phyloP scores from a whole-genome alignment of 2,888 invertebrate genomes.

The Drosophila picticornis region DNA sequence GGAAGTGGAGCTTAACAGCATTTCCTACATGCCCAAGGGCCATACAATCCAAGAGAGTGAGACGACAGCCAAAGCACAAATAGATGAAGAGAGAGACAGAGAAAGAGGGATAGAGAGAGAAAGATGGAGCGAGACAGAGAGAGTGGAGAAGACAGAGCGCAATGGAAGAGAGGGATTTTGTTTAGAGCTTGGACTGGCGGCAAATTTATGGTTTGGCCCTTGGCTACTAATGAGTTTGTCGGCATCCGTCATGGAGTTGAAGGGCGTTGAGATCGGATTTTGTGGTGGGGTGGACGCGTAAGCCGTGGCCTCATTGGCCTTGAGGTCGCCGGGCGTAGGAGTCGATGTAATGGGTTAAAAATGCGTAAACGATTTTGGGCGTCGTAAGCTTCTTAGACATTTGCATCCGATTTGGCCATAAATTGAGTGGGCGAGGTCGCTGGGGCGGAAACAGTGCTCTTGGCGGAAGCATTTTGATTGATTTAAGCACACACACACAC shows the following conservation, averaged over 20 bases:
- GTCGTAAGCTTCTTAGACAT: conserved; percentile 77
- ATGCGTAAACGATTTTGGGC: conserved; percentile 76
- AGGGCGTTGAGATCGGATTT: conserved; percentile 13
- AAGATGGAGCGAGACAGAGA: not conserved
- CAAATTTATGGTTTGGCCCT: conserved; percentile 73
- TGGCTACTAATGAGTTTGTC: conserved; percentile 79
- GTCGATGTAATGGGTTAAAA: conserved; percentile 72
- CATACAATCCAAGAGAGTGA: conserved; percentile 12
- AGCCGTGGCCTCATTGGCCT: conserved; percentile 43
- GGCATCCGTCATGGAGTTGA: conserved; percentile 62
- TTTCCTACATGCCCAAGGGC: conserved; percentile 55
- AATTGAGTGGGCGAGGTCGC: conserved; percentile 50
- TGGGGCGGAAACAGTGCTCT: conserved; percentile 33
- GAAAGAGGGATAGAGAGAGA: not conserved
- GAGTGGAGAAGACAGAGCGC: not conserved
- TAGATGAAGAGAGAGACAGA: not conserved
- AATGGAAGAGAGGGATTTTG: conserved; percentile 14
- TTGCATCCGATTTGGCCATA: conserved; percentile 75
- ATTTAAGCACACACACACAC: conserved; percentile 59
- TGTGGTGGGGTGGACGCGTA: conserved; percentile 43
- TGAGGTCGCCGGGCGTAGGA: conserved; percentile 24
- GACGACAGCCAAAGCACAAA: conserved; percentile 5
- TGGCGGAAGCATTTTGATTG: conserved; percentile 75
- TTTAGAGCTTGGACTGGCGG: conserved; percentile 56
- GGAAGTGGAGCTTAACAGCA: conserved; percentile 62